Evolutionary conservation across 2,113 vertebrate genomes (phyloP), one percentile per base, ranked within the genome.

Genomic region (Strix uralensis): DNA sequence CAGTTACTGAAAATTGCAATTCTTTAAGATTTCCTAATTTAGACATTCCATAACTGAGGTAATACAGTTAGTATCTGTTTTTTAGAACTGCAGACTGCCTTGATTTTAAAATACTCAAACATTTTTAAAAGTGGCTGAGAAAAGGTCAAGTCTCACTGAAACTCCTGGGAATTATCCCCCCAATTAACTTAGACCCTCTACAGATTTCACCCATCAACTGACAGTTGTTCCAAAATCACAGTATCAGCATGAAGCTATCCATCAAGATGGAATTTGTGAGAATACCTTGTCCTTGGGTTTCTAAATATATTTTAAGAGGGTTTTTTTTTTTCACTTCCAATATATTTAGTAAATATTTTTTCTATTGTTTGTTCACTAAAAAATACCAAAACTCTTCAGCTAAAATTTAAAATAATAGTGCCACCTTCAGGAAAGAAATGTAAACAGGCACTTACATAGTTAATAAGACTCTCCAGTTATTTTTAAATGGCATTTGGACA

Each of bases 351-450:
- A 81, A 79, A n/a, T 52, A 14, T 46, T 59, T 81, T 44, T 88
- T 36, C 42, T 65, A 19, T 74, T 61, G 19, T 59, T 86, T 88
- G 18, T 25, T 51, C 54, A 72, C 42, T 59, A 42, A 62, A 66
- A 55, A 88, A 25, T 10, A 67, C 42, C 23, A 25, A 57, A 92
- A 40, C 21, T 52, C 66, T 75, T 69, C 20, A 69, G 19, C 22
- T 80, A 65, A 82, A 80, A 46, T 65, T 75, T 95, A 79, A 95
- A 97, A 95, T 81, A 51, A 77, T 46, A 96, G 96, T 96, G 95
- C 96, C 95, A 97, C 93, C 97, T 96, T 96, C 87, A 96, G 97
- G 97, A 88, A 82, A 73, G 46, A 47, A 88, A 92, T 80, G 49
- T 4, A 14, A 92, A 3, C 46, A 81, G 91, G 81, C 71, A 40